Percentiles rank a stretch among this genome's conserved stretches.
phyloP scores from a whole-genome alignment of 1,140 invertebrate genomes.

The Cotesia vestalis region DNA sequence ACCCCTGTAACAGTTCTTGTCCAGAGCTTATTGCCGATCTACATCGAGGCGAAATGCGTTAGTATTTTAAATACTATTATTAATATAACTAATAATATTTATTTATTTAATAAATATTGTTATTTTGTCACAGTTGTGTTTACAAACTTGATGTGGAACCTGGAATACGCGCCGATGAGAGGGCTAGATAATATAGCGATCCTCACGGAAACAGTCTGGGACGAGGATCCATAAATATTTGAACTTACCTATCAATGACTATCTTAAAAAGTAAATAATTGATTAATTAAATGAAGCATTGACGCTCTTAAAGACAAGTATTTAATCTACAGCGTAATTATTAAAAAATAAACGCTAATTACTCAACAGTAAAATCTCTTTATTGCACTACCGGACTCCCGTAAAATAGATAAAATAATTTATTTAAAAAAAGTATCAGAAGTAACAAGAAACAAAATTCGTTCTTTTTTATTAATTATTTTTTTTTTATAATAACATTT shows the following conservation, averaged over 20 bases:
- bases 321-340: constrained; percentile 3
- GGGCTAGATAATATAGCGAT: constrained; percentile 77
- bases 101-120: constrained; percentile 16
- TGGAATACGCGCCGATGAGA: constrained; percentile 78
- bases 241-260: constrained; percentile 10
- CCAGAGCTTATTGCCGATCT: constrained; percentile 72
- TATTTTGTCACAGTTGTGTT: constrained; percentile 70
- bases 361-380: neutral
- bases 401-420: constrained; percentile 18
- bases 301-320: too few relatives aligned
- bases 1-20: constrained; percentile 77
- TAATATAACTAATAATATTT: neutral
- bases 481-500: constrained; percentile 57
- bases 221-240: constrained; percentile 57
- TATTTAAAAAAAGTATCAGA: constrained; percentile 42
- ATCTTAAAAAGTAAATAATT: neutral
- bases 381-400: constrained; percentile 1
- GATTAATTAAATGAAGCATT: neutral
- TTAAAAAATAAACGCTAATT: neutral
- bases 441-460: constrained; percentile 61
- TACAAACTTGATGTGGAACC: constrained; percentile 77
- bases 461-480: constrained; percentile 59
- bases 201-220: constrained; percentile 79
- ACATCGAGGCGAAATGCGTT: constrained; percentile 75
- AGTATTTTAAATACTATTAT: constrained; percentile 50